Conservation (phyloP, 2,797 vertebrate genomes). For the Arrhamphus sclerolepis region DNA sequence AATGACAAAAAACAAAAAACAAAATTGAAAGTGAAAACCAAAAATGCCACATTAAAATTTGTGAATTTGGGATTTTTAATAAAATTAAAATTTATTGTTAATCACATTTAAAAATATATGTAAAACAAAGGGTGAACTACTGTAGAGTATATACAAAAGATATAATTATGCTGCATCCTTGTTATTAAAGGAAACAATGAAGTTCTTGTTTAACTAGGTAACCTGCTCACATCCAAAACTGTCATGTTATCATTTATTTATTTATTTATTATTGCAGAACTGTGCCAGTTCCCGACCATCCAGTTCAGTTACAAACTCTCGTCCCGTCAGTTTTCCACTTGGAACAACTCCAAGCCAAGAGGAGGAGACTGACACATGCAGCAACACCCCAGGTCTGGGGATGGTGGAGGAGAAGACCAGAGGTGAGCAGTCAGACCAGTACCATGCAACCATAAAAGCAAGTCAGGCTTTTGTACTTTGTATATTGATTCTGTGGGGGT, state of each 20-base stretch:
- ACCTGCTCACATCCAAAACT: not conserved
- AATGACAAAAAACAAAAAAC: too few species aligned
- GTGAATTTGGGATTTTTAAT: too few species aligned
- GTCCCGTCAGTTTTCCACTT: conserved; percentile 70
- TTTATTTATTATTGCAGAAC: conserved; percentile 66
- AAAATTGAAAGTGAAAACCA: too few species aligned
- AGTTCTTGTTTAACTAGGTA: not conserved
- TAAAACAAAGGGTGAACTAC: too few species aligned
- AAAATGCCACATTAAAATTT: too few species aligned
- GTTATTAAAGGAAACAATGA: not conserved
- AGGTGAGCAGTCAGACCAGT: conserved; percentile 42
- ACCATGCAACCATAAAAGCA: not conserved
- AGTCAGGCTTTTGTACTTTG: not conserved
- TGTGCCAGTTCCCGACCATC: conserved; percentile 77
- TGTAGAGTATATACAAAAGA: not conserved
- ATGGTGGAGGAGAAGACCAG: conserved; percentile 35
- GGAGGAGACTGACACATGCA: conserved; percentile 52
- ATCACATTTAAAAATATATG: not conserved
- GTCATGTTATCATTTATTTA: not conserved
- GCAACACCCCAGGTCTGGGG: conserved; percentile 11
- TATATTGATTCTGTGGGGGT: too few species aligned
- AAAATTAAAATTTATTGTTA: not conserved
- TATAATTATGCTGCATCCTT: not conserved
- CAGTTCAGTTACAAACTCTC: conserved; percentile 77
- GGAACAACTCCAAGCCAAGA: conserved; percentile 56